Conservation (phyloP, 2,888 invertebrate genomes). For the Deilephila porcellus region DNA sequence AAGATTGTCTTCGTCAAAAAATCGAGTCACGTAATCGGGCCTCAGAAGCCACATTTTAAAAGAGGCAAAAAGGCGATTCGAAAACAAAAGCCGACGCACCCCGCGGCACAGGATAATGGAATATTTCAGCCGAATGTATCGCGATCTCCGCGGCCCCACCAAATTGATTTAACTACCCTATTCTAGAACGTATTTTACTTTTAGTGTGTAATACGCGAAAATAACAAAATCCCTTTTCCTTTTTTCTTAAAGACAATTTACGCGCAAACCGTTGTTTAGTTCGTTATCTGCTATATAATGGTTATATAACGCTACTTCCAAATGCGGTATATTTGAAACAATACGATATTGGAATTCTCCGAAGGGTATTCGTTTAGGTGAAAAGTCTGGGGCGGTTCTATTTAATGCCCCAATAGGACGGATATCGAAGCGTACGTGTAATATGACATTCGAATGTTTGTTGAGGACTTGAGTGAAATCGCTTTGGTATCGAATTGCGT, state of each 20-base stretch:
- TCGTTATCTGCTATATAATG: constrained; percentile 43
- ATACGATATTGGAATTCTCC: constrained; percentile 8
- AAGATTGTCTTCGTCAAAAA: constrained; percentile 12
- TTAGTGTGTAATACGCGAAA: constrained; percentile 41
- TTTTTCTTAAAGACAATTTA: constrained; percentile 46
- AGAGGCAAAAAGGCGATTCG: constrained; percentile 44
- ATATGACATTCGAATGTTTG: constrained; percentile 11
- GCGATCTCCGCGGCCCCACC: constrained; percentile 55
- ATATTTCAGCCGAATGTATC: constrained; percentile 58
- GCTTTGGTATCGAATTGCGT: background rate
- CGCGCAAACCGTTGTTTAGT: constrained; percentile 45
- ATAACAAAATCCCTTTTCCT: constrained; percentile 38
- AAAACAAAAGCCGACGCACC: constrained; percentile 51
- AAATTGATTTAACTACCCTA: constrained; percentile 66
- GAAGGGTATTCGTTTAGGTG: constrained; percentile 6
- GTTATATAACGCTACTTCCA: background rate
- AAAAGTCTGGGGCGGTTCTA: constrained; percentile 11
- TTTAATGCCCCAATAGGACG: constrained; percentile 6
- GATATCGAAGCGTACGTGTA: background rate
- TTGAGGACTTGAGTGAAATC: constrained; percentile 1
- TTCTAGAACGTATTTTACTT: constrained; percentile 52
- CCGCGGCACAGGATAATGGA: constrained; percentile 53
- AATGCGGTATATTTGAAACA: constrained; percentile 19
- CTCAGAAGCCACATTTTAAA: constrained; percentile 40
- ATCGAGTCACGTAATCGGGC: constrained; percentile 41